Evolutionary conservation across 2,888 invertebrate species (phyloP), one percentile per base, ranked within the genome.

Genomic region (Calliphora vomitoria): DNA sequence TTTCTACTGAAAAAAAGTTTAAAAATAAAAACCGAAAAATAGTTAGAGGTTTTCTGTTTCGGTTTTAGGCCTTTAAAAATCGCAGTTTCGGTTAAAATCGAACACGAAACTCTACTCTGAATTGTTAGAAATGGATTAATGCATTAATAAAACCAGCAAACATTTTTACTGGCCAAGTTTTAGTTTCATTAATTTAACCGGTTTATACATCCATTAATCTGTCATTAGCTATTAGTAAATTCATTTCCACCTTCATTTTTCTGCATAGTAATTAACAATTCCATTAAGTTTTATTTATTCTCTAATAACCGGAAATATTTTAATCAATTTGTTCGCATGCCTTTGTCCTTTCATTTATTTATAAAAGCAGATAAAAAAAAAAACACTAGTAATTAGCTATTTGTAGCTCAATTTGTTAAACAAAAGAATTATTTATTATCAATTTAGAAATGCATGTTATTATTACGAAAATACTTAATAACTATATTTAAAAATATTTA

Each of bases 331-430:
- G 15, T 60, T 60, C 25, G 1, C 60, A 31, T 31, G 60, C 60
- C 31, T 31, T 20, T 15, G 10, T 55, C 20, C 55, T 20, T 55
- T 55, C 18, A 11, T 18, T 8, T 10, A 11, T 11, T 4, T 44
- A 3, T 44, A 31, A 60, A 60, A 31, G 13, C 60, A 31, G 8
- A 62, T 60, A n/a, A n/a, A 62, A 35, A 15, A 18, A 8, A 1
- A 15, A 31, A 53, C 5, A 8, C 5, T 5, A 18, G 31, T 71
- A 62, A 76, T 69, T 47, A 75, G 15, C 53, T 50, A 60, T 69
- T 76, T 76, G 58, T 60, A 74, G 20, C 60, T 76, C 35, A 69
- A 82, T 81, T 66, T 66, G 72, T 66, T 81, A 55, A 64, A 66
- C 53, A 64, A 72, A 62, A 10, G 64, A 81, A 55, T 55, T 64